Evolutionary conservation across 2,888 invertebrate genomes (phyloP).

Genomic region (Eristalinus sepulchralis): DNA sequence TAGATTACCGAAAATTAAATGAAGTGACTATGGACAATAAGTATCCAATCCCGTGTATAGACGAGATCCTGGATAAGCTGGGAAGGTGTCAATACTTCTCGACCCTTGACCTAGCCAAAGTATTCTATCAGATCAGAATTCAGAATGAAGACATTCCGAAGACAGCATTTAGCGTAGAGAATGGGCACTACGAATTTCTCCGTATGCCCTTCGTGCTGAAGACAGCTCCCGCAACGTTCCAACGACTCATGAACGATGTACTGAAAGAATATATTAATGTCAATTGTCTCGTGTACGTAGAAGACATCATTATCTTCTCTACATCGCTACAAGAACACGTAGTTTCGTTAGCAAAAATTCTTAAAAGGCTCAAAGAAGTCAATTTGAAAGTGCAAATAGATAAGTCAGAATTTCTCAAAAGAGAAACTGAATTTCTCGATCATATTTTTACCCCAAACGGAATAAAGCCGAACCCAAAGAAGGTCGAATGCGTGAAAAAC

Average conservation of each 20-base stretch:
- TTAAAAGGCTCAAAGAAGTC: not conserved
- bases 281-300: constrained; percentile 73
- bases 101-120: constrained; percentile 7
- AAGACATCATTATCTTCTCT: constrained; percentile 72
- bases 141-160: not conserved
- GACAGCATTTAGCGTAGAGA: not conserved
- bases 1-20: constrained; percentile 1
- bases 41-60: not conserved
- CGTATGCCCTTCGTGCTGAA: constrained; percentile 71
- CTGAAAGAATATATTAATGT: not conserved
- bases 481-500: not conserved
- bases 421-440: constrained; percentile 25
- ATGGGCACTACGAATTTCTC: not conserved
- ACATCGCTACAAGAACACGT: constrained; percentile 4
- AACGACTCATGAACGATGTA: constrained; percentile 42
- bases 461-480: constrained; percentile 30
- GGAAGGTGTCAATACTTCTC: constrained; percentile 19
- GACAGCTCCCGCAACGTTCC: constrained; percentile 71
- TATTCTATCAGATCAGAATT: constrained; percentile 2
- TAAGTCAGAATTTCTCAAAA: constrained; percentile 15
- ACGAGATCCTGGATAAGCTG: constrained; percentile 19
- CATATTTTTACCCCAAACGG: constrained; percentile 8
- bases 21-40: not conserved
- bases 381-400: constrained; percentile 21
- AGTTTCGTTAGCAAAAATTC: not conserved